Evolutionary conservation across 1,140 invertebrate species (phyloP).

Genomic region (Pseudomyrmex concolor): DNA sequence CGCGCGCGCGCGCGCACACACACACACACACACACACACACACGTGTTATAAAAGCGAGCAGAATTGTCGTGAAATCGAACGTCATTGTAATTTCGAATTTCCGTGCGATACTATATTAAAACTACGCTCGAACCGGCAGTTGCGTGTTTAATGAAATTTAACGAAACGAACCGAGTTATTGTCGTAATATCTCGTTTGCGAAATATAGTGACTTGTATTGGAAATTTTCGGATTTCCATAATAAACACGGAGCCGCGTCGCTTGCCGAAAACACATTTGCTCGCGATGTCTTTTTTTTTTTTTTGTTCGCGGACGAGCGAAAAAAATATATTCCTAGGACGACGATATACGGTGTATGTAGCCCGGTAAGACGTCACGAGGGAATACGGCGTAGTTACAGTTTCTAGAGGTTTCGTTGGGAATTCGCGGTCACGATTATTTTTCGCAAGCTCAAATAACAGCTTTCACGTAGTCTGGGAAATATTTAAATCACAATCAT

Average conservation of each 20-base stretch:
- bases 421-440: slow-evolving; percentile 8
- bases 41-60: slow-evolving; percentile 1
- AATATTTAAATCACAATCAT: slow-evolving; percentile 53
- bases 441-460: slow-evolving; percentile 37
- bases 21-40: no score
- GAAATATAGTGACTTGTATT: neutral
- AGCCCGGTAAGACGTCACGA: neutral
- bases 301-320: neutral
- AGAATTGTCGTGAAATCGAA: slow-evolving; percentile 11
- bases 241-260: neutral
- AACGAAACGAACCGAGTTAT: slow-evolving; percentile 36
- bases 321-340: neutral
- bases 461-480: slow-evolving; percentile 18
- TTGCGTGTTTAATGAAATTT: slow-evolving; percentile 38
- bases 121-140: neutral
- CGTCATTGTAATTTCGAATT: slow-evolving; percentile 35
- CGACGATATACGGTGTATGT: neutral
- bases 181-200: slow-evolving; percentile 26
- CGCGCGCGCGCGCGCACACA: no score
- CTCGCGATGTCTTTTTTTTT: slow-evolving; percentile 15
- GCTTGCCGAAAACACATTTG: slow-evolving; percentile 26
- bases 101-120: neutral
- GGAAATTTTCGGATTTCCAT: slow-evolving; percentile 43
- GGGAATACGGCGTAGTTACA: slow-evolving; percentile 13
- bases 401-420: neutral